Evolutionary conservation across 2,113 vertebrate genomes (phyloP).

Genomic region (Vimba vimba): DNA sequence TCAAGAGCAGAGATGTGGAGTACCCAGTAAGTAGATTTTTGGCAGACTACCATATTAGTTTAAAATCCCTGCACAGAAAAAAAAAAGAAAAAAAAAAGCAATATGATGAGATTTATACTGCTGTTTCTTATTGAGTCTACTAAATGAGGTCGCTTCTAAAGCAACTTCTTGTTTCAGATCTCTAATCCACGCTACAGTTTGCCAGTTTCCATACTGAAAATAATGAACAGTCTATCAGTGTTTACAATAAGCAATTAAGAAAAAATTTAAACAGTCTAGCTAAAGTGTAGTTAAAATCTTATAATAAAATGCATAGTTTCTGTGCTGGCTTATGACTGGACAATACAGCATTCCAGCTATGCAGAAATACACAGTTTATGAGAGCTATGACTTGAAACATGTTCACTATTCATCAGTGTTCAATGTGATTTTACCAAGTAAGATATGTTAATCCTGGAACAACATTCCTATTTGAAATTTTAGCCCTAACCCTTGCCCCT

Average conservation of each 20-base stretch:
- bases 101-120: slow-evolving; percentile 32
- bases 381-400: not conserved
- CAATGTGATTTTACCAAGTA: too few species aligned
- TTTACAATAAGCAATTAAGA: not conserved
- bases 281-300: not conserved
- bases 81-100: slow-evolving; percentile 13
- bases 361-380: not conserved
- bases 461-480: too few species aligned
- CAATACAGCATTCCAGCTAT: not conserved
- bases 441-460: too few species aligned
- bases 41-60: slow-evolving; percentile 26
- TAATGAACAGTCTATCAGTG: not conserved
- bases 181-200: not conserved
- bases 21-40: slow-evolving; percentile 43
- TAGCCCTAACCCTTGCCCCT: too few species aligned
- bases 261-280: not conserved
- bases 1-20: slow-evolving; percentile 36
- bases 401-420: not conserved
- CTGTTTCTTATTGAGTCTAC: not conserved
- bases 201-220: not conserved
- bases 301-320: not conserved
- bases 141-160: slow-evolving; percentile 8
- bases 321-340: not conserved
- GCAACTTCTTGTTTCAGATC: slow-evolving; percentile 22
- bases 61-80: slow-evolving; percentile 37